These are phyloP conservation scores for Thermophis baileyi DNA, from an alignment of 2,113 vertebrate species.

Conservation along the genomic window DNA sequence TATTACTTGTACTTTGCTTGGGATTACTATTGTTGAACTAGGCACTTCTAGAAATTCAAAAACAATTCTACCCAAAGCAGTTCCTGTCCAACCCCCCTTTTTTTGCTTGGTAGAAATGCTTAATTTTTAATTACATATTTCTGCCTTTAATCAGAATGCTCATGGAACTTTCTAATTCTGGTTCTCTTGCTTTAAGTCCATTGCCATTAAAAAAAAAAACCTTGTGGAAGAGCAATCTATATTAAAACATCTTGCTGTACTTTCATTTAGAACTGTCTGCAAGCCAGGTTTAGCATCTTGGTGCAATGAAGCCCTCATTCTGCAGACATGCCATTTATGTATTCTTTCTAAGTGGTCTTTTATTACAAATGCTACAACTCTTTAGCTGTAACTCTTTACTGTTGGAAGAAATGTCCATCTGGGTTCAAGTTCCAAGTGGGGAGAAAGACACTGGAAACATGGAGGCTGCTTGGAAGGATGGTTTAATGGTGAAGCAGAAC, in stretches of 20 bases:
- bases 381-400: not conserved
- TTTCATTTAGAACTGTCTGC: not conserved
- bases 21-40: slow-evolving; percentile 8
- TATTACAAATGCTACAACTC: not conserved
- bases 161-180: not conserved
- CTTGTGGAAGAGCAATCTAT: not conserved
- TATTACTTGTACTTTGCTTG: slow-evolving; percentile 8
- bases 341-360: not conserved
- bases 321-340: not conserved
- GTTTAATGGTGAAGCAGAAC: no score
- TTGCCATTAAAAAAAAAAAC: not conserved
- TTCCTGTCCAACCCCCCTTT: not conserved
- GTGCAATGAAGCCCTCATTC: not conserved
- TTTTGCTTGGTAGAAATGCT: not conserved
- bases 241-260: not conserved
- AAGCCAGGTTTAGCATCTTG: not conserved
- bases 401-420: no score
- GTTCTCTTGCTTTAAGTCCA: not conserved
- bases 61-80: not conserved
- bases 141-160: not conserved
- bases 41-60: not conserved
- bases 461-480: no score
- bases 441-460: no score
- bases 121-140: not conserved
- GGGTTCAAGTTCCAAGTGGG: no score